These are phyloP conservation scores for Nettapus auritus DNA, from an alignment of 2,113 vertebrate species.

Conservation along the genomic window DNA sequence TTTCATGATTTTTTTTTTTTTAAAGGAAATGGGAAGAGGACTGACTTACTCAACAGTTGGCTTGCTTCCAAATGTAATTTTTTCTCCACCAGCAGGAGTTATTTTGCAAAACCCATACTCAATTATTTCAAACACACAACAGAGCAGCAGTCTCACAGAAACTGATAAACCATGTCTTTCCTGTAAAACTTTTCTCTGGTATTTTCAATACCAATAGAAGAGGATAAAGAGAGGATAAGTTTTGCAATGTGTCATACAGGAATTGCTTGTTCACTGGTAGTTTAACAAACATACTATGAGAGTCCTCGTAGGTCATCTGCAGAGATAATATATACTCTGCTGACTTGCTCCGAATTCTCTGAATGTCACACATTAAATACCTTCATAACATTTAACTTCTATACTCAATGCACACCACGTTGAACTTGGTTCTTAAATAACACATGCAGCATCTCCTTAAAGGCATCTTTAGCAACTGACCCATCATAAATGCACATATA, in stretches of 20 bases:
- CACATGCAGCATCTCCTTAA: background rate
- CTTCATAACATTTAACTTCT: background rate
- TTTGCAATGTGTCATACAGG: background rate
- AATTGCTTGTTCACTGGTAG: background rate
- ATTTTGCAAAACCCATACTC: background rate
- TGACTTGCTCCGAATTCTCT: background rate
- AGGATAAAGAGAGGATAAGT: background rate
- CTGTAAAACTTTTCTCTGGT: background rate
- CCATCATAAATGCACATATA: background rate
- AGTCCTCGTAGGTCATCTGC: background rate
- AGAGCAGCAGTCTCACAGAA: background rate
- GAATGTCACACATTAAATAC: background rate
- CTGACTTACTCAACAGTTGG: background rate
- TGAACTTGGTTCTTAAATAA: background rate
- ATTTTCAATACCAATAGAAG: background rate
- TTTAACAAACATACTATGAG: background rate
- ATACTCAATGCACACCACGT: background rate
- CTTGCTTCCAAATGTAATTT: background rate
- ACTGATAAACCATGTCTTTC: background rate
- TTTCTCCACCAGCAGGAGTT: background rate
- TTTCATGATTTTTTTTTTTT: background rate
- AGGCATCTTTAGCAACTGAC: background rate
- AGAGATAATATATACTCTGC: background rate
- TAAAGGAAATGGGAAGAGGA: background rate
- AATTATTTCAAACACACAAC: background rate